A percentile compares a stretch with the other conserved stretches of the same genome.
Conservation (phyloP, 1,140 invertebrate species). For the Microvelia longipes region DNA sequence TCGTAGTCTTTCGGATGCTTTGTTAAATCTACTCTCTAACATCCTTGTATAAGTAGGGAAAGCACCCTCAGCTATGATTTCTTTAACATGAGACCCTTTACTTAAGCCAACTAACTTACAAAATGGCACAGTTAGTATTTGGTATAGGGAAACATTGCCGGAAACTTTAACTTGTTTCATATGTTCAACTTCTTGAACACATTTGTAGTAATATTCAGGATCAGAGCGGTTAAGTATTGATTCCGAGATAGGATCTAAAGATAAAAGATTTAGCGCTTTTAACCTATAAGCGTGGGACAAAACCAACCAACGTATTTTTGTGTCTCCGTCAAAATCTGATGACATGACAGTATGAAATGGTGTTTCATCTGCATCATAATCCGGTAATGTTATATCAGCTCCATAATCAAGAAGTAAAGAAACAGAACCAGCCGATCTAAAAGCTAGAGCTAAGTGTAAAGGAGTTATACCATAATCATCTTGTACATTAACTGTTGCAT, state of each 20-base stretch:
- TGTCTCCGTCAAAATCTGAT: not conserved
- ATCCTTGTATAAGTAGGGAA: not conserved
- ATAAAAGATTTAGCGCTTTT: not conserved
- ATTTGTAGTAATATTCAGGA: not conserved
- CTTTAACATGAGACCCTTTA: not conserved
- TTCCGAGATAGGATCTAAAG: not conserved
- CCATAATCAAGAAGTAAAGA: not conserved
- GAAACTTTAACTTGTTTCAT: not conserved
- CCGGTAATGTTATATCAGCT: not conserved
- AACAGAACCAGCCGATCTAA: not conserved
- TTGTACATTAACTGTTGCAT: not conserved
- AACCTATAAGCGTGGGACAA: not conserved
- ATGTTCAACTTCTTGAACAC: not conserved
- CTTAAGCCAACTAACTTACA: not conserved
- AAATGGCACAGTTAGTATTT: not conserved
- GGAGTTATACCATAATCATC: not conserved
- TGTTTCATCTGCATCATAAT: not conserved
- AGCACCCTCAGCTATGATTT: not conserved
- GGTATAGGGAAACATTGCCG: not conserved
- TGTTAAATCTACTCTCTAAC: not conserved
- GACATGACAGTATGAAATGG: not conserved
- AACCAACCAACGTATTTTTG: not conserved
- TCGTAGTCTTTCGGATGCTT: not conserved
- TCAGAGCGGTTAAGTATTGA: not conserved
- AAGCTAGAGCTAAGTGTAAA: not conserved